Percentiles rank a stretch among this genome's conserved stretches.
Conservation (phyloP, 1,140 invertebrate genomes). For the Aricia agestis region DNA sequence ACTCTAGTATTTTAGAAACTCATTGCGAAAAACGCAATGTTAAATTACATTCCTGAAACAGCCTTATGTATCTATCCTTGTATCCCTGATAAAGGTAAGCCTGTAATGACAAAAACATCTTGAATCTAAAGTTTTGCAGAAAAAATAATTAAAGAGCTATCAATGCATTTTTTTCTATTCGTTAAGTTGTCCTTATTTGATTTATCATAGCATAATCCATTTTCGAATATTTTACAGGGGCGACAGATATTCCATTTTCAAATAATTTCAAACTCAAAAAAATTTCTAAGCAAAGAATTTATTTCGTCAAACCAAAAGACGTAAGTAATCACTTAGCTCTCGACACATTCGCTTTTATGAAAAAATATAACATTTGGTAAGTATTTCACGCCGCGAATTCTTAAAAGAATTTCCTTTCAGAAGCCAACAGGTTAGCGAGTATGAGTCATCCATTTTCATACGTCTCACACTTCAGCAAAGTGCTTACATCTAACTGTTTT, state of each 20-base stretch:
- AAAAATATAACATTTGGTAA: conserved; percentile 14
- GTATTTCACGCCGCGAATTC: not conserved
- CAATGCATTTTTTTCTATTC: too few relatives aligned
- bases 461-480: not conserved
- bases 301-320: not conserved
- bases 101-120: too few relatives aligned
- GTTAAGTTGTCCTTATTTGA: too few relatives aligned
- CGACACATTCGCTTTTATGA: not conserved
- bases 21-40: conserved; percentile 16
- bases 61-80: too few relatives aligned
- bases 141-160: too few relatives aligned
- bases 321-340: not conserved
- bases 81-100: not conserved
- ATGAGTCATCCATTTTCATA: not conserved
- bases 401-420: not conserved
- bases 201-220: too few relatives aligned
- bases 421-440: not conserved
- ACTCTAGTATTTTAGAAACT: too few relatives aligned
- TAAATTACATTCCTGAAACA: not conserved
- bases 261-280: too few relatives aligned
- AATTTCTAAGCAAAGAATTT: not conserved
- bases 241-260: too few relatives aligned
- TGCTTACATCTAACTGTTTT: not conserved
- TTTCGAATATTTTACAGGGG: too few relatives aligned
- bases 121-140: too few relatives aligned